A percentile compares a stretch with the other conserved stretches of the same genome.
These are phyloP conservation scores for Hoplias malabaricus DNA, from an alignment of 2,113 vertebrate genomes.

Conservation along the genomic window DNA sequence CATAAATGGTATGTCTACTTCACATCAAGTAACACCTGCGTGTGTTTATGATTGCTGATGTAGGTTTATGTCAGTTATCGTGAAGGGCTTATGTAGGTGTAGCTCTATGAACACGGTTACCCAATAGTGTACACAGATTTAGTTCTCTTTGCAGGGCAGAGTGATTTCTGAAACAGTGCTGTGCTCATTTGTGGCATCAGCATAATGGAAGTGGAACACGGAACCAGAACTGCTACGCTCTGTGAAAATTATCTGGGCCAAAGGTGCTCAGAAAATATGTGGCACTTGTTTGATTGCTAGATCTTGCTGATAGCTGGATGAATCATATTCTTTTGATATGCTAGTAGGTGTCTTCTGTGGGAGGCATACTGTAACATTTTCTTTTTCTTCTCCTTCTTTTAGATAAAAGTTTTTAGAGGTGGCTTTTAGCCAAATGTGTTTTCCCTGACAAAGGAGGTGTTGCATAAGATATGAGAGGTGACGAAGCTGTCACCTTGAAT, in stretches of 20 bases:
- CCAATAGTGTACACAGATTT: slow-evolving; percentile 14
- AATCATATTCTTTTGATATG: slow-evolving; percentile 25
- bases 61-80: too few species aligned
- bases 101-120: too few species aligned
- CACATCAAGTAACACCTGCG: too few species aligned
- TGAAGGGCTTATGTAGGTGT: too few species aligned
- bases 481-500: slow-evolving; percentile 38
- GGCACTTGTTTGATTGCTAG: slow-evolving; percentile 40
- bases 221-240: slow-evolving; percentile 47
- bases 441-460: slow-evolving; percentile 31
- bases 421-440: slow-evolving; percentile 29
- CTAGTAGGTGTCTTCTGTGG: slow-evolving; percentile 6
- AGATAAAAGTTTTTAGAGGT: slow-evolving; percentile 4
- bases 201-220: slow-evolving; percentile 49
- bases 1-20: too few species aligned
- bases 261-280: slow-evolving; percentile 29
- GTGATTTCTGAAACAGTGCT: slow-evolving; percentile 42
- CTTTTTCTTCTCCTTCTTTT: not conserved
- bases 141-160: slow-evolving; percentile 11
- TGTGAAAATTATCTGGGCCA: slow-evolving; percentile 48
- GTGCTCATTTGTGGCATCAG: slow-evolving; percentile 41
- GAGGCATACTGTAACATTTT: not conserved
- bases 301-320: slow-evolving; percentile 35
- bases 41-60: too few species aligned
- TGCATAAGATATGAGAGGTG: slow-evolving; percentile 42